These are phyloP conservation scores for Nibea albiflora DNA, from an alignment of 2,113 vertebrate genomes.

Conservation along the genomic window DNA sequence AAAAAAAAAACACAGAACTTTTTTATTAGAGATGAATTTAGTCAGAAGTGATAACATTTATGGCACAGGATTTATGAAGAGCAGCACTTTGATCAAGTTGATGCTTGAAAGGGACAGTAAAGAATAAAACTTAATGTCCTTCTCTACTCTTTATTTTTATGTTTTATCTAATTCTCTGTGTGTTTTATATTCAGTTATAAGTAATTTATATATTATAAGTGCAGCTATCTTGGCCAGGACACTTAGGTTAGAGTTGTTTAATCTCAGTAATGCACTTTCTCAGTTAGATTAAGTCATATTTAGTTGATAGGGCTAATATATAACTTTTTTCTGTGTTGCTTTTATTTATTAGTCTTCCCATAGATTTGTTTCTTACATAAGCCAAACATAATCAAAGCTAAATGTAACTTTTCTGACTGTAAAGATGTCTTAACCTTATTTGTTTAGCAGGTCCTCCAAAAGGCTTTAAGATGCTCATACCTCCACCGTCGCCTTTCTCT, in stretches of 20 bases:
- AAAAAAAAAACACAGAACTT: too few species aligned
- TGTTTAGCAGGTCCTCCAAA: slow-evolving; percentile 40
- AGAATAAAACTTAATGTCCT: neutral
- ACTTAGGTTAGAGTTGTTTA: neutral
- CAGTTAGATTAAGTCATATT: neutral
- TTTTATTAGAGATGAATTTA: neutral
- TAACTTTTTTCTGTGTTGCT: neutral
- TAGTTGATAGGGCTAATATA: neutral
- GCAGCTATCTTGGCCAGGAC: neutral
- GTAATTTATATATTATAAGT: neutral
- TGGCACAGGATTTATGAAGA: neutral
- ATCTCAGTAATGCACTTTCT: neutral
- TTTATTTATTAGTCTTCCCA: neutral
- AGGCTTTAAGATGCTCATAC: slow-evolving; percentile 45
- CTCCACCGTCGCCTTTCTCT: neutral
- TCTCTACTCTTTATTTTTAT: neutral
- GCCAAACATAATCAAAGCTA: neutral
- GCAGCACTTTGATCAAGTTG: neutral
- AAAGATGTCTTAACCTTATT: neutral
- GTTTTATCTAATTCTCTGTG: neutral
- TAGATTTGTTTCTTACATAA: neutral
- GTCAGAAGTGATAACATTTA: neutral
- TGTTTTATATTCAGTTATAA: neutral
- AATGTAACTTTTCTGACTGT: neutral
- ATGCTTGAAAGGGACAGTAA: neutral